Evolutionary conservation across 2,113 vertebrate species (phyloP).

Genomic region (Percina caprodes): DNA sequence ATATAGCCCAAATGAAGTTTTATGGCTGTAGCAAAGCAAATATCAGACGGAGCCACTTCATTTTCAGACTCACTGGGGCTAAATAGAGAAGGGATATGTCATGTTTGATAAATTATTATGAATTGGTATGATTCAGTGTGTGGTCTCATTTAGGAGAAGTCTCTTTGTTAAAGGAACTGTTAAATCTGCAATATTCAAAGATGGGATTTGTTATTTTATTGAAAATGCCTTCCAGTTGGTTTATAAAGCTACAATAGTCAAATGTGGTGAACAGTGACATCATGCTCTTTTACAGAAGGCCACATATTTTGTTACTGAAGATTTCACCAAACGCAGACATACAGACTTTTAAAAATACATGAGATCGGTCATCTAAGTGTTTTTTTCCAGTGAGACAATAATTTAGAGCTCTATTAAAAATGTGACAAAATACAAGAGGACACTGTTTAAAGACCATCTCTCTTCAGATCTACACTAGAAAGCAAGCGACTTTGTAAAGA

Average conservation of each 20-base stretch:
- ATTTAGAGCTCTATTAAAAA: conserved; percentile 33
- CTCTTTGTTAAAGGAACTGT: conserved; percentile 42
- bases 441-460: not conserved
- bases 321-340: conserved; percentile 54
- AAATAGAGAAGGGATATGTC: conserved; percentile 27
- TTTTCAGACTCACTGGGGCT: conserved; percentile 26
- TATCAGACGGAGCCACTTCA: conserved; percentile 27
- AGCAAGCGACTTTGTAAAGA: not conserved
- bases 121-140: conserved; percentile 36
- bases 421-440: not conserved
- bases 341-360: conserved; percentile 46
- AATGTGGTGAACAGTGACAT: conserved; percentile 59
- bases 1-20: not conserved
- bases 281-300: conserved; percentile 49
- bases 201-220: conserved; percentile 55
- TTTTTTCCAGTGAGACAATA: conserved; percentile 24
- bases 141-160: conserved; percentile 20
- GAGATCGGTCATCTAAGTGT: conserved; percentile 7
- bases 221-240: conserved; percentile 44
- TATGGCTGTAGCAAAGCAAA: conserved; percentile 1
- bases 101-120: conserved; percentile 28
- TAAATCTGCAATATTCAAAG: conserved; percentile 40
- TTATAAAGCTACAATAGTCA: conserved; percentile 46
- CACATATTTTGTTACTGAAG: conserved; percentile 43
- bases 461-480: not conserved